These are phyloP conservation scores for Callinectes sapidus DNA, from an alignment of 2,888 invertebrate species.

Conservation along the genomic window DNA sequence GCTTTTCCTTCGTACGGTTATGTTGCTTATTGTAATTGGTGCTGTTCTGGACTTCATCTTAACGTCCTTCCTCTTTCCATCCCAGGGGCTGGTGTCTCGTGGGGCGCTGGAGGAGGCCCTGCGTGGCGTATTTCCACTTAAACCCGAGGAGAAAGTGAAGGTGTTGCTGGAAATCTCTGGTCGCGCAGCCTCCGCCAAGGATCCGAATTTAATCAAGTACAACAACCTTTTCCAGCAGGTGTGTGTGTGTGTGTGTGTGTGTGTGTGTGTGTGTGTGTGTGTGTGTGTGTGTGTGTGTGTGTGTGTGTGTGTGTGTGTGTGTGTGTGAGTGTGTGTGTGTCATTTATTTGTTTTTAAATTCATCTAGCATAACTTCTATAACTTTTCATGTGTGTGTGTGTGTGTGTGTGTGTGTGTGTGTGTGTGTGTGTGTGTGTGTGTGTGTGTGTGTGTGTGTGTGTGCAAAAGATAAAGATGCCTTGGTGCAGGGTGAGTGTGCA, in stretches of 20 bases:
- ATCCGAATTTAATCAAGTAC: constrained; percentile 59
- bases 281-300: neutral
- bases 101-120: constrained; percentile 35
- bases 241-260: neutral
- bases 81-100: constrained; percentile 53
- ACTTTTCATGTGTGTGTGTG: too few species aligned
- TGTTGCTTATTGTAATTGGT: neutral
- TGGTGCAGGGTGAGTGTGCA: neutral
- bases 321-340: neutral
- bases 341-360: too few species aligned
- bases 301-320: constrained; percentile 1
- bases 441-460: neutral
- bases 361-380: too few species aligned
- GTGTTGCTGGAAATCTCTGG: constrained; percentile 51
- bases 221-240: constrained; percentile 66
- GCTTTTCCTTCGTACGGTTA: neutral
- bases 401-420: too few species aligned
- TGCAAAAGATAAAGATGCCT: neutral
- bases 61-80: neutral
- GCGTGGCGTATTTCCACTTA: constrained; percentile 55
- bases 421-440: neutral
- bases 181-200: constrained; percentile 50
- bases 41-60: neutral
- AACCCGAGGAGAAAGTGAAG: constrained; percentile 36
- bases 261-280: neutral